These are phyloP conservation scores for Sparidentex hasta DNA, from an alignment of 2,797 vertebrate species.

Conservation along the genomic window DNA sequence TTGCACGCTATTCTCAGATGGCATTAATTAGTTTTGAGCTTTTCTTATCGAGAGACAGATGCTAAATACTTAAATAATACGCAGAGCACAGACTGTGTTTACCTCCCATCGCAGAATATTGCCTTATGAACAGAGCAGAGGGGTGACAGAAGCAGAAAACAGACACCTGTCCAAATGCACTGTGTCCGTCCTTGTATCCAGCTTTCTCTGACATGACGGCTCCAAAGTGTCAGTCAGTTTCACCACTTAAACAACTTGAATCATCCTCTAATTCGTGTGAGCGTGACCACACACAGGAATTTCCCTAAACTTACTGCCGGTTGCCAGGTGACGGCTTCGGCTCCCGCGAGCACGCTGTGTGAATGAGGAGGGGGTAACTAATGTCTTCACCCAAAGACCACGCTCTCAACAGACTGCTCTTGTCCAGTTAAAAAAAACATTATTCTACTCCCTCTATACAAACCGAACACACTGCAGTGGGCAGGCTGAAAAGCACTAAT, in stretches of 20 bases:
- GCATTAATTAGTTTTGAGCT: slow-evolving; percentile 75
- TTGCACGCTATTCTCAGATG: slow-evolving; percentile 73
- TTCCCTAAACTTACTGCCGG: slow-evolving; percentile 67
- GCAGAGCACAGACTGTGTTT: slow-evolving; percentile 28
- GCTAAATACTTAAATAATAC: slow-evolving; percentile 65
- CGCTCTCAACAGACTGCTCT: slow-evolving; percentile 79
- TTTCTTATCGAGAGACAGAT: slow-evolving; percentile 68
- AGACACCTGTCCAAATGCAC: slow-evolving; percentile 23
- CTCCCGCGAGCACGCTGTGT: slow-evolving; percentile 71
- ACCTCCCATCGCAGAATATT: slow-evolving; percentile 31
- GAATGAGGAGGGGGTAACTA: slow-evolving; percentile 76
- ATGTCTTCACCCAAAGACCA: slow-evolving; percentile 79
- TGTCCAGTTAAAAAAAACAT: slow-evolving; percentile 78
- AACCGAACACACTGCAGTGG: slow-evolving; percentile 67
- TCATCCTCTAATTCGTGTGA: slow-evolving; percentile 54
- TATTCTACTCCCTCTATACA: slow-evolving; percentile 74
- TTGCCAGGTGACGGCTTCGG: slow-evolving; percentile 83
- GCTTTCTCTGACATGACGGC: slow-evolving; percentile 17
- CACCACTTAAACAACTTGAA: slow-evolving; percentile 51
- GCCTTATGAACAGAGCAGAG: slow-evolving; percentile 28
- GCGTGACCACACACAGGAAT: slow-evolving; percentile 76
- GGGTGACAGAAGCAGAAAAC: slow-evolving; percentile 23
- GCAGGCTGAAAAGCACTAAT: slow-evolving; percentile 65
- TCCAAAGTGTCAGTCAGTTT: slow-evolving; percentile 21
- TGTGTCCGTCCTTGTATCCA: slow-evolving; percentile 31